A percentile compares a stretch with the other conserved stretches of the same genome.
These are phyloP conservation scores for Neogobius melanostomus DNA, from an alignment of 2,113 vertebrate genomes.

Conservation along the genomic window DNA sequence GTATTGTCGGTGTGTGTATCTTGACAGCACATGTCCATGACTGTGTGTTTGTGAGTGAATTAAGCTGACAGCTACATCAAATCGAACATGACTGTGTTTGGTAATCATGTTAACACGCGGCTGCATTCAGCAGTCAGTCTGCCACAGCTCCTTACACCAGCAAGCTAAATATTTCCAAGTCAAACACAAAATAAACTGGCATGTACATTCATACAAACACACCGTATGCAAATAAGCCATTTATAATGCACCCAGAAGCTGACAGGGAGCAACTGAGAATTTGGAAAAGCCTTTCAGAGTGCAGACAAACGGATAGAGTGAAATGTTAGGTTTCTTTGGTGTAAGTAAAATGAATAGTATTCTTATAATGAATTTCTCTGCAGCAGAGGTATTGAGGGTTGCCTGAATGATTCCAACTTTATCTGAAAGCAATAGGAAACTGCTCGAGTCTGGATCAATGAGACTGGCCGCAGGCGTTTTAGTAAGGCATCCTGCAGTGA, in stretches of 20 bases:
- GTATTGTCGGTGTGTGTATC: conserved; percentile 1
- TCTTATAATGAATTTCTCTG: not conserved
- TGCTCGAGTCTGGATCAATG: conserved; percentile 20
- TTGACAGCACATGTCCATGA: conserved; percentile 13
- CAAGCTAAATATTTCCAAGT: conserved; percentile 42
- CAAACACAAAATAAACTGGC: conserved; percentile 31
- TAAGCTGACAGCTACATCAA: conserved; percentile 52
- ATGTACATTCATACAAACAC: conserved; percentile 40
- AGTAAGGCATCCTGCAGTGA: conserved; percentile 8
- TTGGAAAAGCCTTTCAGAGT: conserved; percentile 1
- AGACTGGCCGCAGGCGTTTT: conserved; percentile 31
- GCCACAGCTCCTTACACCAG: conserved; percentile 28
- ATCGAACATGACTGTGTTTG: conserved; percentile 47
- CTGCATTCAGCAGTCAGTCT: conserved; percentile 33
- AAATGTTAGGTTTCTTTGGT: not conserved
- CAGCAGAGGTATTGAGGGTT: not conserved
- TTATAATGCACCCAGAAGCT: conserved; percentile 39
- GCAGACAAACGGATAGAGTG: not conserved
- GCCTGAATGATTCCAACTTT: conserved; percentile 10
- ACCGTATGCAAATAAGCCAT: conserved; percentile 44
- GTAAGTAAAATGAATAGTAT: not conserved
- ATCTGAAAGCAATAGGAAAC: conserved; percentile 10
- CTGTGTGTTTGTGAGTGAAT: conserved; percentile 41
- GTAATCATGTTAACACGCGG: conserved; percentile 57
- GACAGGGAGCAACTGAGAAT: conserved; percentile 13